phyloP scores from a whole-genome alignment of 2,113 vertebrate genomes.

The Orcinus orca region DNA sequence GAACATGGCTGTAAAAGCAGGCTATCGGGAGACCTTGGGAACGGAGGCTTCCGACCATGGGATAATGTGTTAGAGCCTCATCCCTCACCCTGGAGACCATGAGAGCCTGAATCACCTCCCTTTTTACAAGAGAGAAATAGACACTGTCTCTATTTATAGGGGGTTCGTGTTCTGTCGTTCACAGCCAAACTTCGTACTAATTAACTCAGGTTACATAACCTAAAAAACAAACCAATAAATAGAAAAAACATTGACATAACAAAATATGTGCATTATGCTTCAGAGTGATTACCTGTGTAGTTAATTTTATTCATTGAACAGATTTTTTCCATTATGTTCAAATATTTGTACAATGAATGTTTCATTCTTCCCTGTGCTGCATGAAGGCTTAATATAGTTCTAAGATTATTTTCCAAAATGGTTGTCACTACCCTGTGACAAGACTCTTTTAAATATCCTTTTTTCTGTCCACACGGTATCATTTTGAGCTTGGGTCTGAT shows the following conservation, averaged over 20 bases:
- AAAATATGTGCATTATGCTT: neutral
- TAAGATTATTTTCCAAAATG: neutral
- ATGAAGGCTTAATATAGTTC: neutral
- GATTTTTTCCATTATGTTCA: neutral
- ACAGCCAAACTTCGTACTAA: neutral
- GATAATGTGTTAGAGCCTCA: rapidly evolving
- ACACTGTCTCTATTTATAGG: neutral
- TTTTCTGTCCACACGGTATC: neutral
- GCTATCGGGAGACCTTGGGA: neutral
- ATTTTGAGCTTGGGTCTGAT: neutral
- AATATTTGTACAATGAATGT: neutral
- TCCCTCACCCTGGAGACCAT: rapidly evolving
- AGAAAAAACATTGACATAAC: neutral
- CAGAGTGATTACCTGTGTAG: neutral
- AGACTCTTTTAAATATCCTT: neutral
- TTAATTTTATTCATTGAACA: neutral
- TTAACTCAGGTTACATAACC: neutral
- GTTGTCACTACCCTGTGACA: neutral
- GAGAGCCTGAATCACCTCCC: neutral
- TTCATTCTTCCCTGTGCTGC: rapidly evolving
- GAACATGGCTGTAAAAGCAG: rapidly evolving
- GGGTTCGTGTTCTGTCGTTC: neutral
- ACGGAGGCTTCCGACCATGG: rapidly evolving
- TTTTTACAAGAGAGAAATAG: neutral
- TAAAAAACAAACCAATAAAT: neutral